Percentiles rank a stretch among this genome's conserved stretches.
Conservation (phyloP, 2,888 invertebrate species). For the Clivina fossor region DNA sequence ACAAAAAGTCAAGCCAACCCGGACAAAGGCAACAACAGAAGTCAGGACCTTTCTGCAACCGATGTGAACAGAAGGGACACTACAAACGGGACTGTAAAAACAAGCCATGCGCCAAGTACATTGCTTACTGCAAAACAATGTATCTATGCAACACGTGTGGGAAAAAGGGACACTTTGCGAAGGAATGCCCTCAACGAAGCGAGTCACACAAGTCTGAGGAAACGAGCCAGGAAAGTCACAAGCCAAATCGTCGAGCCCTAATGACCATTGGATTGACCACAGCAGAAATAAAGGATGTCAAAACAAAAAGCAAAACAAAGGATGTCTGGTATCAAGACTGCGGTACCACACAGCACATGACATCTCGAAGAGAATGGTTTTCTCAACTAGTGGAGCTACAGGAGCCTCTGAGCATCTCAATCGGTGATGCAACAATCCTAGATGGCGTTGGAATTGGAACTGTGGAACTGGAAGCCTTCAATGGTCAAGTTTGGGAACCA, state of each 20-base stretch:
- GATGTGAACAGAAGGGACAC: slow-evolving; percentile 37
- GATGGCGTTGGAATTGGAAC: slow-evolving; percentile 41
- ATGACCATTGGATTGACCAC: slow-evolving; percentile 11
- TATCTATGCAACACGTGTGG: slow-evolving; percentile 43
- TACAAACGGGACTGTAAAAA: slow-evolving; percentile 38
- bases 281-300: slow-evolving; percentile 10
- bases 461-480: slow-evolving; percentile 40
- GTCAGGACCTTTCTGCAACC: slow-evolving; percentile 2
- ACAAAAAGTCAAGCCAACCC: slow-evolving; percentile 11
- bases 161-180: slow-evolving; percentile 42
- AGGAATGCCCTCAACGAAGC: slow-evolving; percentile 38
- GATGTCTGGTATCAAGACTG: slow-evolving; percentile 29
- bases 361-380: slow-evolving; percentile 40
- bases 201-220: slow-evolving; percentile 1
- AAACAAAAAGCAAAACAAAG: slow-evolving; percentile 1
- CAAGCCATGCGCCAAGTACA: slow-evolving; percentile 40
- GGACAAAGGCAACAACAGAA: slow-evolving; percentile 11
- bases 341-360: slow-evolving; percentile 44
- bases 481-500: slow-evolving; percentile 41
- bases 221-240: slow-evolving; percentile 4
- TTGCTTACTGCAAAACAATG: slow-evolving; percentile 42
- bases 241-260: slow-evolving; percentile 12
- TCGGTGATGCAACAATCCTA: slow-evolving; percentile 38
- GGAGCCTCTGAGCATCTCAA: slow-evolving; percentile 22
- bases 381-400: slow-evolving; percentile 13